Base-by-base conservation (phyloP, 2,113 vertebrate genomes). In the Pavo muticus region DNA sequence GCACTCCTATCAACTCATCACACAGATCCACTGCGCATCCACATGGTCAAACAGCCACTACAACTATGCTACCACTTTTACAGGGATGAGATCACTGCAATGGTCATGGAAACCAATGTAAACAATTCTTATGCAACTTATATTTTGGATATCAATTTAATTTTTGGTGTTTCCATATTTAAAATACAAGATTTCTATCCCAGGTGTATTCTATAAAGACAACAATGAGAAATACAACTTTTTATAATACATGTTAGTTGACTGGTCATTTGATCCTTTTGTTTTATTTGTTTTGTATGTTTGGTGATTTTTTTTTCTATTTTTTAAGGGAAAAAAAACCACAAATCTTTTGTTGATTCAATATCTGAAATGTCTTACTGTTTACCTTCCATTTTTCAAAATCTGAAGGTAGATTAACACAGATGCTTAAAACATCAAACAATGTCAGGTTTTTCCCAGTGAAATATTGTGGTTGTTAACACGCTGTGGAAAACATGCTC, bases 351-450 rank as follows among this genome's bases (percentile, higher is more conserved):
- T 65, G 45, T 77, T 27, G 25, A 60, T 90, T 90, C 61, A 70
- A 64, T 72, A 87, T 82, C 75, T 57, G 65, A 90, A 72, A 67
- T 68, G 24, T 65, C 63, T 65, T 79, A 56, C 48, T 70, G 25
- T 88, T 91, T 91, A 73, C 48, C 37, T 71, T 48, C 60, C 50
- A 80, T 92, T 95, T 92, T 84, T 96, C 94, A 93, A 75, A 83
- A 91, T 89, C 90, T 73, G 59, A 87, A 86, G 75, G 80, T 63
- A 70, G 84, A 94, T 93, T 91, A 95, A 90, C 81, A 78, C 44
- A 81, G 67, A 75, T 65, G 79, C 68, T 95, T 97, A 92, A 96
- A 63, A 76, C 75, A 95, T 94, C 81, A 87, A 92, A 88, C 60
- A 91, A 81, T n/a, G 63, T 82, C 84, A 91, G 19, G 0, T 12